These are phyloP conservation scores for Cyprinella venusta DNA, from an alignment of 2,797 vertebrate species.

Conservation along the genomic window DNA sequence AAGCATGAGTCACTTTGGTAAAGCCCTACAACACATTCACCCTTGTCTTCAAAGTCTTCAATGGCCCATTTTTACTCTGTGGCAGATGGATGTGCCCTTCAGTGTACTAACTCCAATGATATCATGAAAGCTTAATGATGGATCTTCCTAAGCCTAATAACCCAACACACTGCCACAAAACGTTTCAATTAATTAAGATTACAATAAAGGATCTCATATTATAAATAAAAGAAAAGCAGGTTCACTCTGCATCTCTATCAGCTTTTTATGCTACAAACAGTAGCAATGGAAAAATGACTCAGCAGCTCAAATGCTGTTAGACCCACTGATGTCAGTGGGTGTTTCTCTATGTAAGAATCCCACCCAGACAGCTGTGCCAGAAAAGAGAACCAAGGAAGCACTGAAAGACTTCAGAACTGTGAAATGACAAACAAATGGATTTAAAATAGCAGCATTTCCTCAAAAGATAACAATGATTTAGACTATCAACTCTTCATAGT, in stretches of 20 bases:
- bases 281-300: slow-evolving; percentile 52
- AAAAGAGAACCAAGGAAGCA: slow-evolving; percentile 5
- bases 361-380: slow-evolving; percentile 1
- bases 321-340: slow-evolving; percentile 34
- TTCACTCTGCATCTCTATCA: slow-evolving; percentile 31
- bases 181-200: background rate
- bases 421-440: background rate
- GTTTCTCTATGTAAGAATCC: slow-evolving; percentile 31
- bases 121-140: slow-evolving; percentile 25
- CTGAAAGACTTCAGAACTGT: background rate
- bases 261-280: slow-evolving; percentile 43
- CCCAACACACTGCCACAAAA: background rate
- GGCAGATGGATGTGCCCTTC: slow-evolving; percentile 46
- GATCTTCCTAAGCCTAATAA: background rate
- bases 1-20: slow-evolving; percentile 52
- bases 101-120: slow-evolving; percentile 37
- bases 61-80: slow-evolving; percentile 39
- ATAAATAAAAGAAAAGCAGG: background rate
- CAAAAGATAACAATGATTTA: background rate
- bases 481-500: background rate
- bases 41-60: slow-evolving; percentile 44
- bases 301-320: slow-evolving; percentile 13
- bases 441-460: slow-evolving; percentile 6
- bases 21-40: slow-evolving; percentile 26
- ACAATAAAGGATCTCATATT: background rate